Conservation (phyloP, 2,113 vertebrate genomes). For the Abramis brama region DNA sequence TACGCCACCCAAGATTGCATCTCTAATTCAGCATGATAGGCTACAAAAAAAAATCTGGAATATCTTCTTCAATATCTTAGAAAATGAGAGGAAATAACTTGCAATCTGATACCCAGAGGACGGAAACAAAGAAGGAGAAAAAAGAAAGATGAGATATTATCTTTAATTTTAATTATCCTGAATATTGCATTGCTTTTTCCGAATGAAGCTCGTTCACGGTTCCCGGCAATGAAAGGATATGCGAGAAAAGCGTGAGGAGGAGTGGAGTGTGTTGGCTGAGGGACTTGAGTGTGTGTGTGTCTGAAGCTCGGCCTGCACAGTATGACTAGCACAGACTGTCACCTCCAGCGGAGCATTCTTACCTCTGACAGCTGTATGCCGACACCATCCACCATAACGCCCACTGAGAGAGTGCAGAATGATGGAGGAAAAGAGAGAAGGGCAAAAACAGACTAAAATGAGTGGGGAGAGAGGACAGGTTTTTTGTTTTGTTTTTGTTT, state of each 20-base stretch:
- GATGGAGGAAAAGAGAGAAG: background rate
- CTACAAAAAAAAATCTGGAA: conserved; percentile 1
- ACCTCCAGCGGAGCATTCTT: conserved; percentile 34
- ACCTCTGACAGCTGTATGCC: conserved; percentile 37
- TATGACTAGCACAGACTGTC: conserved; percentile 31
- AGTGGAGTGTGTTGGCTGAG: conserved; percentile 22
- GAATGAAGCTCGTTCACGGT: background rate
- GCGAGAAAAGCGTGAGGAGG: background rate
- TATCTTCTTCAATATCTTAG: background rate
- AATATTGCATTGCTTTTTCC: background rate
- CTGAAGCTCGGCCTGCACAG: conserved; percentile 42
- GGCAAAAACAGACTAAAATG: background rate
- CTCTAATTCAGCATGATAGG: background rate
- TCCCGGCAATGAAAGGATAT: background rate
- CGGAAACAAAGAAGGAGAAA: background rate
- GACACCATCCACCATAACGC: conserved; percentile 18
- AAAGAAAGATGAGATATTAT: conserved; percentile 17
- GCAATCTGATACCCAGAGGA: background rate
- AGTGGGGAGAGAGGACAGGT: background rate
- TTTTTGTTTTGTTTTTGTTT: background rate
- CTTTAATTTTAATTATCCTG: conserved; percentile 6
- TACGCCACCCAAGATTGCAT: background rate
- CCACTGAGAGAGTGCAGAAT: conserved; percentile 5
- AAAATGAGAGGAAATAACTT: conserved; percentile 20
- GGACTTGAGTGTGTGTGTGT: conserved; percentile 25